Evolutionary conservation across 2,888 invertebrate species (phyloP).

Genomic region (Lepas anatifera): DNA sequence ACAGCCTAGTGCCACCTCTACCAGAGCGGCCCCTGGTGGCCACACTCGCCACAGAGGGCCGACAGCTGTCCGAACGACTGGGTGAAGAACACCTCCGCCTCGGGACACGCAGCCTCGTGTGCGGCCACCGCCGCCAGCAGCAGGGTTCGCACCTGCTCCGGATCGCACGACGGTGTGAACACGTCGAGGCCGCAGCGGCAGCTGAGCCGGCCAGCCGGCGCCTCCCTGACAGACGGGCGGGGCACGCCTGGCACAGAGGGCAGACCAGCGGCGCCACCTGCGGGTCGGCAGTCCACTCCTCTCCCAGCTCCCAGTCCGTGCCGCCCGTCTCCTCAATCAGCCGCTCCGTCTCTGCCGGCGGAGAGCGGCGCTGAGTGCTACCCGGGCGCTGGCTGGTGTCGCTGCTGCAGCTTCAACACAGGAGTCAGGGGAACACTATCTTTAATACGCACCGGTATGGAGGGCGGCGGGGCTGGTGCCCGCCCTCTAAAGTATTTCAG

Average conservation of each 20-base stretch:
- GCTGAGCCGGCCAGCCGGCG: background rate
- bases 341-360: background rate
- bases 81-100: background rate
- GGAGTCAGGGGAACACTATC: no score
- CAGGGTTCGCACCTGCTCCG: background rate
- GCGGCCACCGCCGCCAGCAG: background rate
- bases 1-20: no score
- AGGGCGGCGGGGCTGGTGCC: no score
- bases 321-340: background rate
- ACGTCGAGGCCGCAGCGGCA: slow-evolving; percentile 5
- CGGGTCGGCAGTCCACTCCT: no score
- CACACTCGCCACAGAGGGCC: background rate
- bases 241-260: background rate
- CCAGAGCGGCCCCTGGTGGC: background rate
- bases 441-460: no score
- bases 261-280: background rate
- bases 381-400: no score
- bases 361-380: no score
- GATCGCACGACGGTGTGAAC: background rate
- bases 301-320: background rate
- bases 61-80: background rate
- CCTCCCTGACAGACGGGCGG: background rate
- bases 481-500: no score
- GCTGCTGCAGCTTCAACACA: no score
- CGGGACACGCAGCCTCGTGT: background rate